Base-by-base conservation (phyloP, 1,140 invertebrate genomes). In the Lycorma delicatula region DNA sequence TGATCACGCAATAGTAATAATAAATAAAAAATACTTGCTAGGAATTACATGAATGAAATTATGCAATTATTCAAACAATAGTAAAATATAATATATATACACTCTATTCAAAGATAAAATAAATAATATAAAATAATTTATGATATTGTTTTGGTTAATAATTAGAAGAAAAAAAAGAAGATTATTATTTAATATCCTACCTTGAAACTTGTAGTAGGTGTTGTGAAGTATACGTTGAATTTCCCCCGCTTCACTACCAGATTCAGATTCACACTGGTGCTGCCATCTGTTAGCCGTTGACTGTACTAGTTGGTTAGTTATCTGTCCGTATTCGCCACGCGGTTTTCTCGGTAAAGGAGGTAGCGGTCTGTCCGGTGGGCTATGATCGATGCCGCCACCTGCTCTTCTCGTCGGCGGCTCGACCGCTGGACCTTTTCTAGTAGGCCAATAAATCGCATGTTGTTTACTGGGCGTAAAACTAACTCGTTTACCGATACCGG, bases 191-290 rank as follows among this genome's bases (percentile, higher is more conserved):
- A n/a, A 3, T 5, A 6, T 4, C 46, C 6, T 31, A 59, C 51
- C 57, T 59, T 44, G 25, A 46, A 59, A 59, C 16, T 38, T 50
- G 51, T 52, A 54, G 31, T 59, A 59, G 16, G 50, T 56, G 12
- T 41, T 50, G 23, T 61, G 58, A 18, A 66, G 48, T 31, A 66
- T 66, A 2, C 65, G 56, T 38, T 66, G 65, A 26, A 66, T 57
- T 31, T 65, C 65, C 1, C 65, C 65, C 9, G 65, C 65, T 36
- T 66, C 65, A 29, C 65, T 66, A 46, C 65, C 65, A n/a, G 63
- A 65, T 51, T 66, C 65, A 7, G 61, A 60, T 18, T 64, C 65
- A 2, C 63, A 64, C 47, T 59, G 60, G 16, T 59, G 57, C 25
- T 56, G 49, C 36, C 56, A 57, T 57, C 56, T 57, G 56, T 57